Evolutionary conservation across 2,113 vertebrate genomes (phyloP), one percentile per base, ranked within the genome.

Genomic region (Centropristis striata): DNA sequence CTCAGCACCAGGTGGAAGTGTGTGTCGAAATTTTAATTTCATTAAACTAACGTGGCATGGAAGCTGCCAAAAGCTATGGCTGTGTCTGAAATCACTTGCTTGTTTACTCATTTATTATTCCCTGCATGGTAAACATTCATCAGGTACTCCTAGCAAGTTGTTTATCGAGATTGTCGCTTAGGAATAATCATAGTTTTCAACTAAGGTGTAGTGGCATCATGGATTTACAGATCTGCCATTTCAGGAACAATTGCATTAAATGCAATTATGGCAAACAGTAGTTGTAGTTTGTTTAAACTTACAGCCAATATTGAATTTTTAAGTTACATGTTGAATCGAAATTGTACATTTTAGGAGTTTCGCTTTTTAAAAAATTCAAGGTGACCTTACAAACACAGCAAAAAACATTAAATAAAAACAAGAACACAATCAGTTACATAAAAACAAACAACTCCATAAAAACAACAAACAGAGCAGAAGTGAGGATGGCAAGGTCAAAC

Each of bases 81-180:
- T 59, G 9, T 53, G 36, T 63, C 44, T 73, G 36, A 73, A 80
- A 80, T 66, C 20, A 51, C 32, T 69, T 21, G 13, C 11, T 36
- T 8, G 5, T 72, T 72, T 28, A 25, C 47, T 4, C 6, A 20
- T 66, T 36, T 27, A 42, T 73, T 46, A 65, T 39, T 54, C 18
- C 32, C 41, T 1, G 21, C 59, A 49, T 59, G 61, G 66, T 36
- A 57, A 57, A 70, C 25, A 55, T 16, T 49, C 10, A 28, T 27
- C 2, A 4, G 50, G 13, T 25, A n/a, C 49, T 54, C 59, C n/a
- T n/a, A 23, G 25, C 4, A 27, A 46, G 16, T 21, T 16, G 18
- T 32, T 32, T 25, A 63, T n/a, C 32, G 16, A 46, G 16, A 51
- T 25, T 41, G 51, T 21, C 4, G 47, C 12, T 20, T 12, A 27